Evolutionary conservation across 2,113 vertebrate species (phyloP), one percentile per base, ranked within the genome.

Genomic region (Ochotona princeps): DNA sequence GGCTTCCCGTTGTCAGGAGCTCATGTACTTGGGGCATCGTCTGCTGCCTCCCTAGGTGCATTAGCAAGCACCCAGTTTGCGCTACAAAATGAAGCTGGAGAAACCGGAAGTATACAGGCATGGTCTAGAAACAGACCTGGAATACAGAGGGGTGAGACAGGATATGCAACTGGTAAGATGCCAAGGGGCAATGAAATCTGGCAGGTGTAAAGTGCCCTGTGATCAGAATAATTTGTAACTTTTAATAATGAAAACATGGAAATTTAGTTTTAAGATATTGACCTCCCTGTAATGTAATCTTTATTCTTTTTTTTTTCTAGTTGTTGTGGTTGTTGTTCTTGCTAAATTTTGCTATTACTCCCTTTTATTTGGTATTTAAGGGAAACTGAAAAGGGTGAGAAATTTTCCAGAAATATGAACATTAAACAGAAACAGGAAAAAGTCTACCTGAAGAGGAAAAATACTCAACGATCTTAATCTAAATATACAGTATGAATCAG

Each of bases 221-320:
- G 13, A 26, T 18, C 60, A 83, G 14, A 26, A 35, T 20, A 18
- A 63, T 15, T 13, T 79, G 21, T 8, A 2, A 49, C 51, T 90
- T 93, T 94, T 85, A 61, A 83, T 44, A 93, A 90, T 1, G 92
- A 26, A 61, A 23, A 67, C 57, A 18, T 75, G 79, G 35, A 63
- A 88, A 81, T 82, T 87, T n/a, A 76, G 4, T 73, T 72, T 84
- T 30, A 72, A 65, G 79, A 78, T 23, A 51, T 17, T n/a, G 61
- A 60, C 15, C 70, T 92, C 85, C 2, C 38, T 69, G 4, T 49
- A 51, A 65, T 18, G 10, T 54, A 80, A 54, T 28, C 4, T 35
- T 80, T 35, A 3, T 28, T 15, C 38, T 93, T 47, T 1, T 84
- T 73, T 11, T 32, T 66, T 10, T 8, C 15, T 87, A 25, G 70